Evolutionary conservation across 2,888 invertebrate species (phyloP).

Genomic region (Archaeoteleia sp.): DNA sequence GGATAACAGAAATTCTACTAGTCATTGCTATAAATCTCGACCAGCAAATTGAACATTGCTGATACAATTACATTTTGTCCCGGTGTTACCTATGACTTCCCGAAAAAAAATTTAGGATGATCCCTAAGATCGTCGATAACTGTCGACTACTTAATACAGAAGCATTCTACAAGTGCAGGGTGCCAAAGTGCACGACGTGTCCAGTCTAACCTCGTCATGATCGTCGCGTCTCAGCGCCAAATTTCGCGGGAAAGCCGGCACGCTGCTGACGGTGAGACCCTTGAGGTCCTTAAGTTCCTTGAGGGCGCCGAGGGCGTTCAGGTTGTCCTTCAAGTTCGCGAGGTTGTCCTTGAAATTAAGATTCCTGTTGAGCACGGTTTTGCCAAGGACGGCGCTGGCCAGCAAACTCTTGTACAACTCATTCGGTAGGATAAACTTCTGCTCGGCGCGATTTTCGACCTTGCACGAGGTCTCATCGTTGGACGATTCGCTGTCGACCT

Average conservation of each 20-base stretch:
- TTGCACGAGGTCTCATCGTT: slow-evolving; percentile 69
- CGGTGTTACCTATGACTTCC: too few relatives aligned
- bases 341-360: slow-evolving; percentile 71
- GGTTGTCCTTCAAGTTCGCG: slow-evolving; percentile 70
- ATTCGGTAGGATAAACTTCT: slow-evolving; percentile 81
- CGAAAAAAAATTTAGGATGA: too few relatives aligned
- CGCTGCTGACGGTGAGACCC: slow-evolving; percentile 72
- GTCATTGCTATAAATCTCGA: too few relatives aligned
- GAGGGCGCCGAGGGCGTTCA: slow-evolving; percentile 69
- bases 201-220: slow-evolving; percentile 69
- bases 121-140: too few relatives aligned
- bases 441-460: slow-evolving; percentile 62
- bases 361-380: slow-evolving; percentile 71
- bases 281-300: slow-evolving; percentile 72
- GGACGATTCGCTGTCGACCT: slow-evolving; percentile 73
- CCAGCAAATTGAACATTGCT: too few relatives aligned
- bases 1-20: too few relatives aligned
- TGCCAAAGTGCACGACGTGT: background rate
- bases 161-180: too few relatives aligned
- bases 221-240: slow-evolving; percentile 71
- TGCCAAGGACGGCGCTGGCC: slow-evolving; percentile 82
- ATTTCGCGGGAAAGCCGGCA: slow-evolving; percentile 74
- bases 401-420: slow-evolving; percentile 87
- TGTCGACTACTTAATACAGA: too few relatives aligned
- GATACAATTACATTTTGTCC: too few relatives aligned